phyloP scores from a whole-genome alignment of 1,140 invertebrate genomes.

The Zaprionus africanus region DNA sequence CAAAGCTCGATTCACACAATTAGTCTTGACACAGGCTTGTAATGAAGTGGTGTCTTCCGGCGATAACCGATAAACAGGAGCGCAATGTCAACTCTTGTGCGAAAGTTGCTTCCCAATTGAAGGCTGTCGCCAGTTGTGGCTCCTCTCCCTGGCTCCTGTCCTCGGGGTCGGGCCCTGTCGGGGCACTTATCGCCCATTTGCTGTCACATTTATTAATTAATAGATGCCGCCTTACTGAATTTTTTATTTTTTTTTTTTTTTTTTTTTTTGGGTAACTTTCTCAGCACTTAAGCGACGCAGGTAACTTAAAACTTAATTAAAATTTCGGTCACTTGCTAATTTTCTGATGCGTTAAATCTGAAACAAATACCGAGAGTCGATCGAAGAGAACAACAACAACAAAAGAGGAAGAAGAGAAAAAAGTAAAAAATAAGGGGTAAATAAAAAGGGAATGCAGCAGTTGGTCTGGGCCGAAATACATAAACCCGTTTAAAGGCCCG shows the following conservation, averaged over 20 bases:
- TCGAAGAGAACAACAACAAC: conserved; percentile 42
- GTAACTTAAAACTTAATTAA: conserved; percentile 80
- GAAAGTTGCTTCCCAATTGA: conserved; percentile 40
- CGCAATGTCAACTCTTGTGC: conserved; percentile 43
- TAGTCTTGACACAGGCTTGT: conserved; percentile 21
- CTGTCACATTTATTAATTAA: conserved; percentile 82
- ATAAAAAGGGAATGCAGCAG: conserved; percentile 32
- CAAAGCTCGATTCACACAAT: conserved; percentile 21
- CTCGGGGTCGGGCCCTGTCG: neutral
- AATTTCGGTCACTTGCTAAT: conserved; percentile 50
- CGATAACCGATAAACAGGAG: conserved; percentile 30
- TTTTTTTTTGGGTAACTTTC: conserved; percentile 39
- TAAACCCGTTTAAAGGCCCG: conserved; percentile 42
- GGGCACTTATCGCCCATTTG: conserved; percentile 74
- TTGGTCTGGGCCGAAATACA: conserved; percentile 22
- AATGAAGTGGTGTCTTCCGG: conserved; percentile 39
- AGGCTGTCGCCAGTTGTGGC: conserved; percentile 1
- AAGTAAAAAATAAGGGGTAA: conserved; percentile 13
- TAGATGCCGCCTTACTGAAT: conserved; percentile 46
- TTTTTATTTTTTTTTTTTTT: conserved; percentile 8
- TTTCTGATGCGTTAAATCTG: conserved; percentile 75
- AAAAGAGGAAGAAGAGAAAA: conserved; percentile 17
- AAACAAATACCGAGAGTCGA: conserved; percentile 49
- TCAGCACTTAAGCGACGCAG: conserved; percentile 56
- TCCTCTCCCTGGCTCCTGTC: neutral